Evolutionary conservation across 2,113 vertebrate species (phyloP), one percentile per base, ranked within the genome.

Genomic region (Brienomyrus brachyistius): DNA sequence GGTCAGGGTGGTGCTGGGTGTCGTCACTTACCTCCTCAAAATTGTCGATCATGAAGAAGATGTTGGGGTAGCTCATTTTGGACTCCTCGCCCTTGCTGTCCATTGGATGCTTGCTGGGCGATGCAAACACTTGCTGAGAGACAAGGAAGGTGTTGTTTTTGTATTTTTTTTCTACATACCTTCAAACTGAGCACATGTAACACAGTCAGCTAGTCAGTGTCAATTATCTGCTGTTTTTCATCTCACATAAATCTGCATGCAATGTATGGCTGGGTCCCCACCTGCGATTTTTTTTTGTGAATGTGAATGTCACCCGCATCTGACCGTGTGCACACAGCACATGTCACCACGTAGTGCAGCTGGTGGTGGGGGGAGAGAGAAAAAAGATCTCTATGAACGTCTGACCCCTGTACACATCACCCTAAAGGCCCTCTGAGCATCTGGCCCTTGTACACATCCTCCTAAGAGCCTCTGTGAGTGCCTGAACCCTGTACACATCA

Each of bases 1-100:
- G 40, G 21, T 17, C 23, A n/a, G 13, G 23, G 27, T 5, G 31
- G 15, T 19, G 13, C 74, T 43, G 15, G 15, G 74, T 19, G 74
- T 19, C 2, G 13, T 80, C 74, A 19, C 35, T 91, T 91, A 99
- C 98, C 98, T 99, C 98, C 92, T 99, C 98, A 62, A 99, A 99
- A 94, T 97, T 99, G 95, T 99, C 98, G 3, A 99, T 99, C 98
- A 99, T 99, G 94, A 98, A 99, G 96, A 99, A 99, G 94, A 99
- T 99, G 94, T 99, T 99, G 5, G 98, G 98, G 93, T 99, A 99
- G 95, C 98, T 99, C 95, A 99, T 99, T 95, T 99, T 98, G 21
- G 98, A 99, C 90, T 99, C 98, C 43, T 99, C 98, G 45, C 98
- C 98, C 92, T 99, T 99, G 94, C 98, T 99, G 95, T 99, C 98